Conservation (phyloP, 2,797 vertebrate genomes). For the Centroberyx gerrardi region DNA sequence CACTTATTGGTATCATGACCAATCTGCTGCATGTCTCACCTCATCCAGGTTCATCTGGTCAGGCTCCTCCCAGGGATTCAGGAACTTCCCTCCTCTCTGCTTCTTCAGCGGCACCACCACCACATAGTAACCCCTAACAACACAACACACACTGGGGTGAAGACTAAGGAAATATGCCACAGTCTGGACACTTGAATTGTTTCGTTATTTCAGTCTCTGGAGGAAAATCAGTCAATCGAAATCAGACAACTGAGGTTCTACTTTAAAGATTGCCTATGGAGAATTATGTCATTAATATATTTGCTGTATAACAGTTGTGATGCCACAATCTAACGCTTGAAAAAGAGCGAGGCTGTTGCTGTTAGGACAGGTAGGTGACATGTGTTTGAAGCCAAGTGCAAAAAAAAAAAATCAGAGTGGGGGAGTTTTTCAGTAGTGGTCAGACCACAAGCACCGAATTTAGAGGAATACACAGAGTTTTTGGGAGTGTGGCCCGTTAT, state of each 20-base stretch:
- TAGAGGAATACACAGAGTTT: too few species aligned
- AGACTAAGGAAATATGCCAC: not conserved
- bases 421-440: slow-evolving; percentile 23
- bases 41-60: slow-evolving; percentile 99
- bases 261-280: not conserved
- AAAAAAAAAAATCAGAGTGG: slow-evolving; percentile 38
- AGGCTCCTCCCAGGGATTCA: slow-evolving; percentile 94
- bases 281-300: slow-evolving; percentile 8
- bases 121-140: slow-evolving; percentile 95
- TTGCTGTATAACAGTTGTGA: not conserved
- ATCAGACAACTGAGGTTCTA: not conserved
- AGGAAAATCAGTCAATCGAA: not conserved
- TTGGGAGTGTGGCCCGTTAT: too few species aligned
- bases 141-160: slow-evolving; percentile 41
- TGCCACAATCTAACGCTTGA: not conserved
- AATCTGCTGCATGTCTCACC: slow-evolving; percentile 77
- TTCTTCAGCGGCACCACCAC: slow-evolving; percentile 98
- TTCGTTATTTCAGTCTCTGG: not conserved
- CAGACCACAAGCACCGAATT: slow-evolving; percentile 6
- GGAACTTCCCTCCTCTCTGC: slow-evolving; percentile 94
- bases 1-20: not conserved
- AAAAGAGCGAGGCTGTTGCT: not conserved
- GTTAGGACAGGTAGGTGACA: too few species aligned
- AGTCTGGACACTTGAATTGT: not conserved
- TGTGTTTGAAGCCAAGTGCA: slow-evolving; percentile 19